These are phyloP conservation scores for Seriola aureovittata DNA, from an alignment of 2,113 vertebrate genomes.

Conservation along the genomic window DNA sequence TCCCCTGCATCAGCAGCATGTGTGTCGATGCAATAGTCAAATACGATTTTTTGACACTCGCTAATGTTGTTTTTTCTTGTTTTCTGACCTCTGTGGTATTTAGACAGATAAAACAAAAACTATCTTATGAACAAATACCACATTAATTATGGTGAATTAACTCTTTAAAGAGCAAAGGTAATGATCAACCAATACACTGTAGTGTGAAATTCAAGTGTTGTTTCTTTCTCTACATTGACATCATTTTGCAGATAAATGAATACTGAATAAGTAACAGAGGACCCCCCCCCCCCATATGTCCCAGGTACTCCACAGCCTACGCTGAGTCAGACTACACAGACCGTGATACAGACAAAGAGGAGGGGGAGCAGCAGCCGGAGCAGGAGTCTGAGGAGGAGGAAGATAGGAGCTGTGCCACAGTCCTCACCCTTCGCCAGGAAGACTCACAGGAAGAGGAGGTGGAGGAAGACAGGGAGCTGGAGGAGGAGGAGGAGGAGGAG, in stretches of 20 bases:
- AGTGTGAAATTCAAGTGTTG: neutral
- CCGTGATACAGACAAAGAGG: conserved; percentile 88
- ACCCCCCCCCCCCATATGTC: neutral
- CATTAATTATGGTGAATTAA: neutral
- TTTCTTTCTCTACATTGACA: neutral
- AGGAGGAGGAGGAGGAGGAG: conserved; percentile 17
- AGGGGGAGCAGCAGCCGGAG: conserved; percentile 67
- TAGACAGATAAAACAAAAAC: neutral
- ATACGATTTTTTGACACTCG: too few species aligned
- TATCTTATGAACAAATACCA: neutral
- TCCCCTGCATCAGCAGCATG: too few species aligned
- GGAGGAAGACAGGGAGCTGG: conserved; percentile 67
- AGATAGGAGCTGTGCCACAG: conserved; percentile 90
- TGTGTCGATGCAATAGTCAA: too few species aligned
- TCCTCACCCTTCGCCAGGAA: conserved; percentile 82
- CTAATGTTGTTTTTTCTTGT: too few species aligned
- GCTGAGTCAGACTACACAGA: conserved; percentile 94
- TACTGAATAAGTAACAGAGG: neutral
- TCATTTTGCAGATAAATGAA: neutral
- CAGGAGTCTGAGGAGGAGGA: conserved; percentile 81
- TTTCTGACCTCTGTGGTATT: neutral
- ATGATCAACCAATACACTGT: neutral
- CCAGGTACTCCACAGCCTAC: conserved; percentile 93
- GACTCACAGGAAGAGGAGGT: conserved; percentile 78
- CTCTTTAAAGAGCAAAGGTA: neutral